Evolutionary conservation across 2,113 vertebrate species (phyloP).

Genomic region (Forbesichthys agassizii): DNA sequence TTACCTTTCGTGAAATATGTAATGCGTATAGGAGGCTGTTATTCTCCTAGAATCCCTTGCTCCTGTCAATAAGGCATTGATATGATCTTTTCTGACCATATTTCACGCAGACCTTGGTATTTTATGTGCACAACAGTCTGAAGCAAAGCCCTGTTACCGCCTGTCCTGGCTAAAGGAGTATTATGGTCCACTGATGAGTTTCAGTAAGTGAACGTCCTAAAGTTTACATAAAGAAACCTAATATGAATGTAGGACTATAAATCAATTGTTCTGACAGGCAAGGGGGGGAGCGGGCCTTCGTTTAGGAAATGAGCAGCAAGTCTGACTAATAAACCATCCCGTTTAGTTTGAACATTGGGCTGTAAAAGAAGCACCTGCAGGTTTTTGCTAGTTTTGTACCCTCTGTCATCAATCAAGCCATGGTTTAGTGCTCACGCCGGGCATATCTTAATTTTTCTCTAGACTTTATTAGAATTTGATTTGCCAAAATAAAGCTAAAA

Average conservation of each 20-base stretch:
- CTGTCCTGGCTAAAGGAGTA: conserved; percentile 17
- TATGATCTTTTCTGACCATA: neutral
- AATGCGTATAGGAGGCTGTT: too few species aligned
- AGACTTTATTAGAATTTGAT: conserved; percentile 75
- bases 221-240: conserved; percentile 48
- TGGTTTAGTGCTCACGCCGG: conserved; percentile 50
- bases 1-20: too few species aligned
- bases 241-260: conserved; percentile 53
- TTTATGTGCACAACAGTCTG: conserved; percentile 22
- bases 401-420: conserved; percentile 66
- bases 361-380: conserved; percentile 77
- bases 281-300: conserved; percentile 56
- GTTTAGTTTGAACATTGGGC: conserved; percentile 57
- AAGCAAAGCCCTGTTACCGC: too few species aligned
- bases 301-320: conserved; percentile 66
- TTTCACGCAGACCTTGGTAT: neutral
- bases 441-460: conserved; percentile 62
- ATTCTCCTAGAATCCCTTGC: conserved; percentile 4
- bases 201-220: conserved; percentile 48
- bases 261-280: conserved; percentile 51
- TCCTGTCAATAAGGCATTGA: neutral
- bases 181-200: conserved; percentile 48
- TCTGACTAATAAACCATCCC: conserved; percentile 62
- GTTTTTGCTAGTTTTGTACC: conserved; percentile 55
- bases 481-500: conserved; percentile 75